Base-by-base conservation (phyloP, 2,797 vertebrate species). In the Hylomyscus alleni region DNA sequence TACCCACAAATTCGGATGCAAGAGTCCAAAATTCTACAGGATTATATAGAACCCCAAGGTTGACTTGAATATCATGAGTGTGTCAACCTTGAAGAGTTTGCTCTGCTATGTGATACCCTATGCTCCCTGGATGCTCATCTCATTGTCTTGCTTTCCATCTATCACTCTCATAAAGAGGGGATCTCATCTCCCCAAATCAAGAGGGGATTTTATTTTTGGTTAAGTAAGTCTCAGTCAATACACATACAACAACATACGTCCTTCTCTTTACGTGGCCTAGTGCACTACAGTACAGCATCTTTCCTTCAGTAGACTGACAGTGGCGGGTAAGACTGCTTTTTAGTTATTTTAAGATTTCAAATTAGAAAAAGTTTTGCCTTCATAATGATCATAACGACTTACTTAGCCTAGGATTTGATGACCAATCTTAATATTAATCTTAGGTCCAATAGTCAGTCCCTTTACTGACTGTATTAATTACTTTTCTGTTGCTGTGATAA, bases 161-260 rank as follows among this genome's bases (percentile, higher is more conserved):
- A 93, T 91, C 52, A 90, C 31, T 97, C 76, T 93, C n/a, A 19
- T 47, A 26, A 24, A 9, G 37, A 90, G 4, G 9, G 24, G 81
- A 12, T 60, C 44, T 40, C 44, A 86, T 44, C 0, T 3, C 22
- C 37, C 67, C 24, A 47, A 90, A 10, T 80, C 3, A 50, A n/a
- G 24, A 13, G 10, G 13, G 8, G 31, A 65, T 50, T 85, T 22
- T 52, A 47, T 84, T 89, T 89, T 72, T 75, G 81, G 82, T 2
- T 47, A 13, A 47, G 1, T 86, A 89, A 95, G 26, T 72, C 40
- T 85, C 72, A 47, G n/a, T 80, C 84, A 87, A 31, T 11, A 9
- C 37, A 85, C 31, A 78, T 0, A 34, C 44, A 86, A 37, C 44
- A 69, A 52, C 73, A 37, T n/a, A 24, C 1, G 4, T n/a, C 31